phyloP scores from a whole-genome alignment of 2,888 invertebrate species.

The Drosophila meridiana region DNA sequence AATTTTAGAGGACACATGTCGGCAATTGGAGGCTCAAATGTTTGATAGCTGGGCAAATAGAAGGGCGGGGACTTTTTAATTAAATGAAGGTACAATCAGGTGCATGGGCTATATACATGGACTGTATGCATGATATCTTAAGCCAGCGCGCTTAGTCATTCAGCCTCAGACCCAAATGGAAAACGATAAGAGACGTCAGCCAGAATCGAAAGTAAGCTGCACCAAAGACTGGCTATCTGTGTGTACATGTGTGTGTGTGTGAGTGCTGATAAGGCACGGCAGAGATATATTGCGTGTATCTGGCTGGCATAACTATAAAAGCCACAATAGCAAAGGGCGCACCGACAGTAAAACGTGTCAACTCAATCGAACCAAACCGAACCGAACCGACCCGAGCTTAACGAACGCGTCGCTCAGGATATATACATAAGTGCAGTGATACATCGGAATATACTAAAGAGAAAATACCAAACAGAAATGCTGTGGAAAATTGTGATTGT shows the following conservation, averaged over 20 bases:
- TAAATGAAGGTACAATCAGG: conserved; percentile 7
- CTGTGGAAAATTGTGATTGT: conserved; percentile 65
- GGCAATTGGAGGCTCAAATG: conserved; percentile 27
- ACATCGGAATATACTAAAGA: conserved; percentile 5
- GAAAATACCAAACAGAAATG: conserved; percentile 31
- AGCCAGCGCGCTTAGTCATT: conserved; percentile 44
- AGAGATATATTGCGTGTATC: conserved; percentile 27
- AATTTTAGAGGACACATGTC: conserved; percentile 25
- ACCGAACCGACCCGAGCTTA: conserved; percentile 6
- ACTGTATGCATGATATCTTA: conserved; percentile 21
- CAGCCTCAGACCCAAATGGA: conserved; percentile 11
- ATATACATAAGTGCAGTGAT: conserved; percentile 18
- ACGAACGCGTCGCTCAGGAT: conserved; percentile 17
- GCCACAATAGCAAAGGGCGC: conserved; percentile 37
- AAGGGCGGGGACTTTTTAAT: conserved; percentile 26
- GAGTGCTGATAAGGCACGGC: conserved; percentile 36
- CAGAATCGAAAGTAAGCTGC: conserved; percentile 44
- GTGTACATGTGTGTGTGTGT: conserved; percentile 4
- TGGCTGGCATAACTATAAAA: conserved; percentile 58
- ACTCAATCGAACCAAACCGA: conserved; percentile 57
- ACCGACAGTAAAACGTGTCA: conserved; percentile 59
- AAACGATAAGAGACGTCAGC: conserved; percentile 49
- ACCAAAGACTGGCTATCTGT: conserved; percentile 17
- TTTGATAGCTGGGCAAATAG: conserved; percentile 1
- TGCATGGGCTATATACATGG: background rate